Percentiles rank a stretch among this genome's conserved stretches.
Evolutionary conservation across 2,797 vertebrate genomes (phyloP).

Genomic region (Ptychobarbus kaznakovi): DNA sequence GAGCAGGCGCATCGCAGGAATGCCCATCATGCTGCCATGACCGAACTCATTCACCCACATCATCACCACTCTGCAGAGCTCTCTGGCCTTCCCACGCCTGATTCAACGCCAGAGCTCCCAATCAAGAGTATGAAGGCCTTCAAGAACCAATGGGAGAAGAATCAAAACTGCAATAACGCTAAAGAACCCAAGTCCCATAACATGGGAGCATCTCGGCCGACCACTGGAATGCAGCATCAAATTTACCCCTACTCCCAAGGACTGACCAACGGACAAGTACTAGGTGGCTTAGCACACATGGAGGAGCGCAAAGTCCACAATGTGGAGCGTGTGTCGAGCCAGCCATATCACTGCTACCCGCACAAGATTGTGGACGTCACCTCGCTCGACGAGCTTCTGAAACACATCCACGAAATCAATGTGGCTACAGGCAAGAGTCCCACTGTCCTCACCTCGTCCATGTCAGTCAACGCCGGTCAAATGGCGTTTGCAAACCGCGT

Average conservation of each 20-base stretch:
- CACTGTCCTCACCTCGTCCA: conserved; percentile 75
- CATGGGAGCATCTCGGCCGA: conserved; percentile 73
- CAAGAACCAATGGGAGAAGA: conserved; percentile 90
- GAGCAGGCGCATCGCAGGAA: conserved; percentile 73
- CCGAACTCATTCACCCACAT: conserved; percentile 79
- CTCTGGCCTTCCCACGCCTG: conserved; percentile 88
- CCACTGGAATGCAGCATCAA: conserved; percentile 78
- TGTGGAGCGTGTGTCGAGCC: conserved; percentile 80
- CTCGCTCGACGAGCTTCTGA: conserved; percentile 88
- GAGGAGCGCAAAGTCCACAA: conserved; percentile 86
- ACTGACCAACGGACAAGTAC: conserved; percentile 75
- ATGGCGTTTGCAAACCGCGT: conserved; percentile 79
- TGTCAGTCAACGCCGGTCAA: conserved; percentile 75
- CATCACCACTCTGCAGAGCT: conserved; percentile 83
- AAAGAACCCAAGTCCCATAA: conserved; percentile 82
- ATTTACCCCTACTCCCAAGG: conserved; percentile 79
- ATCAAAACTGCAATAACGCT: conserved; percentile 92
- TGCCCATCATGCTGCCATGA: conserved; percentile 75
- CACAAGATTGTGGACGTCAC: conserved; percentile 90
- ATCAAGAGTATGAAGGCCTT: conserved; percentile 88
- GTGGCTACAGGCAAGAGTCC: conserved; percentile 73
- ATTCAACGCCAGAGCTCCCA: conserved; percentile 90
- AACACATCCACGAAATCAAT: conserved; percentile 85
- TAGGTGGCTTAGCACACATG: conserved; percentile 71
- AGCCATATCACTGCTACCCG: conserved; percentile 78